A percentile compares a stretch with the other conserved stretches of the same genome.
Conservation (phyloP, 2,113 vertebrate species). For the Beaufortia kweichowensis region DNA sequence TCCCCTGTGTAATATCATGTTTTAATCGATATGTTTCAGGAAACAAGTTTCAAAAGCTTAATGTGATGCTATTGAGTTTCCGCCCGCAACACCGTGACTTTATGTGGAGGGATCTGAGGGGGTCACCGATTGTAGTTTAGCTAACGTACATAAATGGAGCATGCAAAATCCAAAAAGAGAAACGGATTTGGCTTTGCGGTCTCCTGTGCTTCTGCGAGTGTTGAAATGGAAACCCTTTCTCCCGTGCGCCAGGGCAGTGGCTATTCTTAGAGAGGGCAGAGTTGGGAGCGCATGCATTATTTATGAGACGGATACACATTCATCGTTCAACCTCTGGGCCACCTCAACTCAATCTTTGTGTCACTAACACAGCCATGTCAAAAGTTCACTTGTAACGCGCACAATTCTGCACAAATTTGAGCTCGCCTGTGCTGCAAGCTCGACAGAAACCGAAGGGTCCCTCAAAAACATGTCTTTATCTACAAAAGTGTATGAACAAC, state of each 20-base stretch:
- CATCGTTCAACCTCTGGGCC: slow-evolving; percentile 69
- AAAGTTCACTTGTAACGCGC: slow-evolving; percentile 31
- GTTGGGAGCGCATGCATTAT: slow-evolving; percentile 71
- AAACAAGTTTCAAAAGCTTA: slow-evolving; percentile 20
- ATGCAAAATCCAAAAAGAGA: slow-evolving; percentile 44
- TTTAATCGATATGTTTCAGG: slow-evolving; percentile 28
- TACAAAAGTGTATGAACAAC: background rate
- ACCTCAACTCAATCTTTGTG: slow-evolving; percentile 58
- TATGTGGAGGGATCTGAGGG: background rate
- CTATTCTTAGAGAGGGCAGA: slow-evolving; percentile 70
- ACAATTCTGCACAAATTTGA: slow-evolving; percentile 15
- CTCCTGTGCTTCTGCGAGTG: slow-evolving; percentile 41
- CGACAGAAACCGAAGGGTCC: slow-evolving; percentile 16
- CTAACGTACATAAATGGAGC: slow-evolving; percentile 14
- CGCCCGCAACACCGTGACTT: background rate
- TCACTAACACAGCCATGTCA: slow-evolving; percentile 42
- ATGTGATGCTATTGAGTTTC: slow-evolving; percentile 26
- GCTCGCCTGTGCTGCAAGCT: slow-evolving; percentile 37
- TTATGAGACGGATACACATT: slow-evolving; percentile 67
- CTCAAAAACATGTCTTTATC: background rate
- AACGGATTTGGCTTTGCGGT: slow-evolving; percentile 47
- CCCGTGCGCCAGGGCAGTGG: slow-evolving; percentile 54
- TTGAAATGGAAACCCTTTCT: slow-evolving; percentile 63
- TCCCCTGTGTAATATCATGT: slow-evolving; percentile 30
- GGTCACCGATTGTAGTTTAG: background rate